Base-by-base conservation (phyloP, 2,797 vertebrate species). In the Molossus molossus region DNA sequence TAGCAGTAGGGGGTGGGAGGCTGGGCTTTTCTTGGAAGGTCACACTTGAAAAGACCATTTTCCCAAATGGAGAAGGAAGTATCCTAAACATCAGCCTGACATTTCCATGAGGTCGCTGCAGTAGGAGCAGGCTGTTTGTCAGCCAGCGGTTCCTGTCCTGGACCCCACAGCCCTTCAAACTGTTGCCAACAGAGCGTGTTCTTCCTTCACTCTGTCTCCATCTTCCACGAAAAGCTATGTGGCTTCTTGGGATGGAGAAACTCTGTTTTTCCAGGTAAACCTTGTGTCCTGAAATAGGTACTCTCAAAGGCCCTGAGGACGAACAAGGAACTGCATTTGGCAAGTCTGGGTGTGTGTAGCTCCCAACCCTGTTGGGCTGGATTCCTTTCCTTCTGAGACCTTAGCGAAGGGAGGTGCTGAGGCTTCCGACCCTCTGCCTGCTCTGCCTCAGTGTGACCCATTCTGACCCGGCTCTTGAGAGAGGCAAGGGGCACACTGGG, bases 11-110 rank as follows among this genome's bases (percentile, higher is more conserved):
- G 29, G 12, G 3, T 37, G 23, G 55, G 60, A 94, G 92, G 40
- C 17, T 72, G 64, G 17, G 50, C 20, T 91, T 90, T 97, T 94
- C 85, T 91, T 84, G 21, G 79, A 94, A 82, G 12, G 57, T 48
- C 55, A 20, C 27, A 87, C 23, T 76, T 90, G 21, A 76, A 96
- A 87, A 95, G 55, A 76, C 8, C 23, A 27, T 84, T 87, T 86
- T 91, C 29, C 65, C 72, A 9, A 76, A 84, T 50, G 48, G 89
- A 40, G 29, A 87, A 91, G 62, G 67, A 87, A 87, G 58, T 87
- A 62, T 14, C 80, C 25, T 70, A 72, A 96, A 77, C 8, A 60
- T n/a, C 1, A 92, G 18, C 58, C 33, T 87, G 62, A 29, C 58
- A n/a, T 69, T 72, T 95, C 70, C 73, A 20, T 45, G 82, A 93